These are phyloP conservation scores for Sylvia atricapilla DNA, from an alignment of 2,113 vertebrate species.

Conservation along the genomic window DNA sequence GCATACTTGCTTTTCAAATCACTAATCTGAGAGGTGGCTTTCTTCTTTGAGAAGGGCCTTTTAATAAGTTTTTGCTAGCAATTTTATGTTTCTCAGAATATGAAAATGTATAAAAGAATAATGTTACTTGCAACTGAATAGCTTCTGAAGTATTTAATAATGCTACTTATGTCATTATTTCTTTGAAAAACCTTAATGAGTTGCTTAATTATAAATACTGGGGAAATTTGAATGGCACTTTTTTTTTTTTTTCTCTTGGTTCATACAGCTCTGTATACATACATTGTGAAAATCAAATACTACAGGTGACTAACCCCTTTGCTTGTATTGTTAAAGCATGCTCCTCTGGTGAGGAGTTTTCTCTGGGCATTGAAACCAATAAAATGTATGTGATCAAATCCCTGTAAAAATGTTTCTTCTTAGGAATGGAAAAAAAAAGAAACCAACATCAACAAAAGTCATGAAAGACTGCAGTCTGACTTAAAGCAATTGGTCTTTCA, in stretches of 20 bases:
- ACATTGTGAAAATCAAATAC: neutral
- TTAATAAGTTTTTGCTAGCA: constrained; percentile 15
- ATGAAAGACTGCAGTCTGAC: neutral
- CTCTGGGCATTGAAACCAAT: neutral
- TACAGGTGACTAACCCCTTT: neutral
- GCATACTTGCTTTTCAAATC: constrained; percentile 32
- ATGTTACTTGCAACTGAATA: constrained; percentile 25
- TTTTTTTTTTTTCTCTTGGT: neutral
- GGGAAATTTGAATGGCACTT: neutral
- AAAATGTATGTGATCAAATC: neutral
- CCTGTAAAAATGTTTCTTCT: neutral
- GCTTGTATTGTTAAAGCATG: neutral
- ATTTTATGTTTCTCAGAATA: constrained; percentile 31
- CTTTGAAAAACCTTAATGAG: constrained; percentile 31
- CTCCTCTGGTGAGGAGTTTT: neutral
- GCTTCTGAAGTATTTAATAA: constrained; percentile 46
- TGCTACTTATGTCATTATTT: neutral
- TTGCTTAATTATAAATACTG: constrained; percentile 35
- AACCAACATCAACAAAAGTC: neutral
- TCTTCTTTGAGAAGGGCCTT: constrained; percentile 27
- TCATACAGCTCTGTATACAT: neutral
- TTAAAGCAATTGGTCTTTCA: neutral
- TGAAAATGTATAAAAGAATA: constrained; percentile 38
- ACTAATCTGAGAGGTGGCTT: constrained; percentile 33
- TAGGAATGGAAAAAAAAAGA: neutral